A percentile compares a stretch with the other conserved stretches of the same genome.
Conservation (phyloP, 2,113 vertebrate species). For the Serinus canaria region DNA sequence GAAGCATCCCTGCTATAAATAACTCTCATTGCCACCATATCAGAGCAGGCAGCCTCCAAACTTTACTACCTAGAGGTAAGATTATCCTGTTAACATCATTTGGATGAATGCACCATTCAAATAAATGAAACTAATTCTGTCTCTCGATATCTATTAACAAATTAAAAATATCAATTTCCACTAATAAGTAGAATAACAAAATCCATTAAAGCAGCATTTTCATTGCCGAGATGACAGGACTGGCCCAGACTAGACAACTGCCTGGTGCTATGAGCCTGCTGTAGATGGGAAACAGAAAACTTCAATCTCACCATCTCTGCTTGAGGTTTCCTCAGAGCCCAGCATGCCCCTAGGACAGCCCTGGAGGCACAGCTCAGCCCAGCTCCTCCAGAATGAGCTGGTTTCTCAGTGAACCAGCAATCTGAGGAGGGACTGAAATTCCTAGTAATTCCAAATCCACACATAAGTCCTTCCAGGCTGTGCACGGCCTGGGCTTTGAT, state of each 20-base stretch:
- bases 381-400: neutral
- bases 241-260: neutral
- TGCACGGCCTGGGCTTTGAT: neutral
- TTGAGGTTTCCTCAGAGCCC: neutral
- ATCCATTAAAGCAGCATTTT: neutral
- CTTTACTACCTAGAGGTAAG: neutral
- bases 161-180: neutral
- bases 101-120: neutral
- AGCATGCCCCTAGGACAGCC: rapidly evolving
- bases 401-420: neutral
- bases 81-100: neutral
- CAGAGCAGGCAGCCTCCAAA: neutral
- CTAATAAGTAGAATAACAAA: neutral
- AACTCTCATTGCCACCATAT: neutral
- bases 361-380: neutral
- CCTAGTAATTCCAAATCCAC: neutral
- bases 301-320: neutral
- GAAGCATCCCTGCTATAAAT: neutral
- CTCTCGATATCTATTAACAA: neutral
- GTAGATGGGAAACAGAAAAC: no score
- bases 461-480: neutral
- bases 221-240: neutral
- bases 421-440: neutral
- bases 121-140: neutral
- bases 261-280: neutral